A percentile compares a stretch with the other conserved stretches of the same genome.
These are phyloP conservation scores for Troglohyphantes excavatus DNA, from an alignment of 2,888 invertebrate species.

Conservation along the genomic window DNA sequence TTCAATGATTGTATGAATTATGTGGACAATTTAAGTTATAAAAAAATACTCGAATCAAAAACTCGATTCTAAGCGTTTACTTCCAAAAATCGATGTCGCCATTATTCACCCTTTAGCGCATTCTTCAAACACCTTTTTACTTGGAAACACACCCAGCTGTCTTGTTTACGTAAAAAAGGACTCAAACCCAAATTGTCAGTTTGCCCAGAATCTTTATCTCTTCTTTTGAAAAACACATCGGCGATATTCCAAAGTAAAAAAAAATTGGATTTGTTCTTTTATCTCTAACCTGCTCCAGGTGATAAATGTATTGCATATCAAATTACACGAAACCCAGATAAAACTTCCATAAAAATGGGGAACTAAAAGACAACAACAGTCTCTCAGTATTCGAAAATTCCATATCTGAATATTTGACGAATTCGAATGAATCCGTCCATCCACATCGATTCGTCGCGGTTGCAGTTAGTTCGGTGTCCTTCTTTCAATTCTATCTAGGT, in stretches of 20 bases:
- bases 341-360: too few relatives aligned
- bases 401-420: not conserved
- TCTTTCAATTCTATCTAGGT: not conserved
- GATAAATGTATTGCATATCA: slow-evolving; percentile 15
- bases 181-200: not conserved
- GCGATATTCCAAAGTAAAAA: not conserved
- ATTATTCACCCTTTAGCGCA: not conserved
- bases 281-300: slow-evolving; percentile 20
- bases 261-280: slow-evolving; percentile 4
- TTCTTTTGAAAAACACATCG: not conserved
- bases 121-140: not conserved
- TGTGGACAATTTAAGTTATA: not conserved
- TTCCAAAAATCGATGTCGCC: not conserved
- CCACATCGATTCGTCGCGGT: not conserved
- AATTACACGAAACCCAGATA: too few relatives aligned
- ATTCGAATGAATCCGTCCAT: not conserved
- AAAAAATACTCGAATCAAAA: not conserved
- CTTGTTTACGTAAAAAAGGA: not conserved
- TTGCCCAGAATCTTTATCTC: slow-evolving; percentile 14
- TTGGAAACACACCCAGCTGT: not conserved
- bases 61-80: not conserved
- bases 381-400: not conserved
- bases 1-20: not conserved
- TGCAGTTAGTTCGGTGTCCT: not conserved
- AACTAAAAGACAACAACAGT: not conserved